A percentile compares a stretch with the other conserved stretches of the same genome.
phyloP scores from a whole-genome alignment of 2,888 invertebrate species.

The Polydrusus tereticollis region DNA sequence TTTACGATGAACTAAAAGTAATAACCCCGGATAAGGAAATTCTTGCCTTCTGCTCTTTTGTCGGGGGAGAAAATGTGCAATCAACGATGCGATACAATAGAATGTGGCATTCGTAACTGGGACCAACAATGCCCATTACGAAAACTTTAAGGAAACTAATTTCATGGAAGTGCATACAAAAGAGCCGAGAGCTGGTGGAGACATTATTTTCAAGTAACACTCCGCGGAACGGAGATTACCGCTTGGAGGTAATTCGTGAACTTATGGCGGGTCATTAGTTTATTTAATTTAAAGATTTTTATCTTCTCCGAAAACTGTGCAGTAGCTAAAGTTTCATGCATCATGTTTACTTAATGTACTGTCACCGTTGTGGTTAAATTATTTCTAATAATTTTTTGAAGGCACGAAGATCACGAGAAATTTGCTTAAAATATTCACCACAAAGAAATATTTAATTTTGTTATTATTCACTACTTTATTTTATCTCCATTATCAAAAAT shows the following conservation, averaged over 20 bases:
- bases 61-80: constrained; percentile 21
- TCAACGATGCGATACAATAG: constrained; percentile 32
- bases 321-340: too few species aligned
- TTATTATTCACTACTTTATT: too few species aligned
- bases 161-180: constrained; percentile 46
- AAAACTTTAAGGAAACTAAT: constrained; percentile 49
- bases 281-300: neutral
- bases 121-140: constrained; percentile 47
- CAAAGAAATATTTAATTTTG: too few species aligned
- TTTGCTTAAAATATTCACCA: too few species aligned
- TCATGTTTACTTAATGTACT: too few species aligned
- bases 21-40: constrained; percentile 7
- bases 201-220: constrained; percentile 36
- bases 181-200: constrained; percentile 37
- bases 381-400: too few species aligned
- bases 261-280: constrained; percentile 7
- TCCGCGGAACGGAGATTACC: constrained; percentile 32
- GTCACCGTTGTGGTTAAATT: too few species aligned
- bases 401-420: too few species aligned
- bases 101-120: constrained; percentile 34
- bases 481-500: too few species aligned
- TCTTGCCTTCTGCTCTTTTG: constrained; percentile 18
- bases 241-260: constrained; percentile 14
- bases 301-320: neutral
- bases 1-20: constrained; percentile 6